Evolutionary conservation across 2,113 vertebrate genomes (phyloP).

Genomic region (Bombycilla garrulus): DNA sequence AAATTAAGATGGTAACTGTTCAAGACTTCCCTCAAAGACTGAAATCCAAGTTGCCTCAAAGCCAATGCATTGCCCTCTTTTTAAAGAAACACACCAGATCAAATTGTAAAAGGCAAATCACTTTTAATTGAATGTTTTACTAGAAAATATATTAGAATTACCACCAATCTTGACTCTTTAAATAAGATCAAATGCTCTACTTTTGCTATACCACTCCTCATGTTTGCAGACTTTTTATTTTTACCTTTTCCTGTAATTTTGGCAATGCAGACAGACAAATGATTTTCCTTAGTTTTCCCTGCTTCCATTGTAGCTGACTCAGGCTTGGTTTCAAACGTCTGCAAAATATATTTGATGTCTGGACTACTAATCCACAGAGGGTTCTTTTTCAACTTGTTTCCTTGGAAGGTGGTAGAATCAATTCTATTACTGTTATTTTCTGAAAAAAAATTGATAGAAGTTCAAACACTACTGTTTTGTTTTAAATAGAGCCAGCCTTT

Average conservation of each 20-base stretch:
- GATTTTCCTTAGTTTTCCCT: neutral
- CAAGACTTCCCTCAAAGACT: neutral
- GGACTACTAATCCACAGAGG: conserved; percentile 1
- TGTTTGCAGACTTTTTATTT: neutral
- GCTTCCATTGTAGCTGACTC: neutral
- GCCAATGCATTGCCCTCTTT: neutral
- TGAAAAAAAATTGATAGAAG: neutral
- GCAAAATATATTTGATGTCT: conserved; percentile 36
- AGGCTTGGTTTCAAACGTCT: neutral
- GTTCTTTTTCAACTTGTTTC: conserved; percentile 31
- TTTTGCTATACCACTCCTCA: neutral
- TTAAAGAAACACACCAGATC: neutral
- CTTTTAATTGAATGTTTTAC: neutral
- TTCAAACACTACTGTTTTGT: conserved; percentile 44
- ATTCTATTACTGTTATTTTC: conserved; percentile 41
- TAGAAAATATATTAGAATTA: neutral
- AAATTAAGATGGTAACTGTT: neutral
- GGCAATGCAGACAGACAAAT: neutral
- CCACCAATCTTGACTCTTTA: neutral
- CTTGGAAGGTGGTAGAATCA: conserved; percentile 27
- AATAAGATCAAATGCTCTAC: neutral
- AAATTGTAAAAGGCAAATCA: neutral
- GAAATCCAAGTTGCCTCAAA: neutral
- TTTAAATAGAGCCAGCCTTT: conserved; percentile 50
- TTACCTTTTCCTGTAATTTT: neutral